These are phyloP conservation scores for Carduelis carduelis DNA, from an alignment of 2,797 vertebrate genomes.

Conservation along the genomic window DNA sequence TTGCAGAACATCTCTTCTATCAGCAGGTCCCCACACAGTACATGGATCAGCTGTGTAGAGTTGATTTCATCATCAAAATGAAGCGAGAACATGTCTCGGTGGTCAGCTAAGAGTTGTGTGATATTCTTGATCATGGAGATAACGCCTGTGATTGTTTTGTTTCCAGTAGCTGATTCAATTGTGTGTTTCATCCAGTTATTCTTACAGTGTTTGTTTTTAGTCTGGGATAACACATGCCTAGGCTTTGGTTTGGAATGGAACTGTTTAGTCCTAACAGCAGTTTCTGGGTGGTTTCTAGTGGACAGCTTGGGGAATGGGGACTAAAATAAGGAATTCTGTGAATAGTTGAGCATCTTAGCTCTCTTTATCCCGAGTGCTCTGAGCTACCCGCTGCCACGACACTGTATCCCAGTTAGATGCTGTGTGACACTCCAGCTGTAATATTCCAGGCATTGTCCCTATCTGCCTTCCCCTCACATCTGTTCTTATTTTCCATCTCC, in stretches of 20 bases:
- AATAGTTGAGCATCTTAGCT: not conserved
- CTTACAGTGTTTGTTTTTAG: not conserved
- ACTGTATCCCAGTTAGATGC: not conserved
- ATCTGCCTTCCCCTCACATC: not conserved
- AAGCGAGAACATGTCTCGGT: not conserved
- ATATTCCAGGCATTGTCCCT: rapidly evolving
- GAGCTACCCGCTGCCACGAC: not conserved
- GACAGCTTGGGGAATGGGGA: too few relatives aligned
- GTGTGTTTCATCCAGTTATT: not conserved
- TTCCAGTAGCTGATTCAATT: not conserved
- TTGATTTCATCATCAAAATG: slow-evolving; percentile 24
- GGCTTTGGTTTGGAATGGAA: not conserved
- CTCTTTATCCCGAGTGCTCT: not conserved
- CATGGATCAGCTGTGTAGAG: not conserved
- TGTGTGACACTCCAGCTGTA: not conserved
- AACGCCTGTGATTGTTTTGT: not conserved
- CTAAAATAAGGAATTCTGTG: not conserved
- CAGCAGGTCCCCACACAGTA: slow-evolving; percentile 15
- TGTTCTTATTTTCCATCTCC: not conserved
- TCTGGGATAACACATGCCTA: not conserved
- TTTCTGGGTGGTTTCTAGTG: not conserved
- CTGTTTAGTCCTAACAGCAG: not conserved
- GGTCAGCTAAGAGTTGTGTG: not conserved
- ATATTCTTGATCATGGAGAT: not conserved
- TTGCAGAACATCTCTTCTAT: slow-evolving; percentile 18